Conservation (phyloP, 1,140 invertebrate genomes). For the Maniola jurtina region DNA sequence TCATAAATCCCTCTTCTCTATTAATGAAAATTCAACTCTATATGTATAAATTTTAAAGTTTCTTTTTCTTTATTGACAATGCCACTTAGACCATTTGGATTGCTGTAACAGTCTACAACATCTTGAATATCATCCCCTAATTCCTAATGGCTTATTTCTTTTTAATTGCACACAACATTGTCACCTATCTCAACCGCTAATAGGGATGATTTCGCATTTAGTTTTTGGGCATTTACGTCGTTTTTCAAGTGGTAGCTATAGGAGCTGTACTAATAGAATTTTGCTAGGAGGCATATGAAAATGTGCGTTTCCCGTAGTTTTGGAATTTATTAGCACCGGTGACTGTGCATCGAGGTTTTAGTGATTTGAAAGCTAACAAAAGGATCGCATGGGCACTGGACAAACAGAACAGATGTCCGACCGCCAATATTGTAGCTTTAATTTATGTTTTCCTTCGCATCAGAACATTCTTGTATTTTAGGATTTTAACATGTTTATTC, state of each 20-base stretch:
- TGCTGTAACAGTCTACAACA: slow-evolving; percentile 48
- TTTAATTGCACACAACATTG: slow-evolving; percentile 43
- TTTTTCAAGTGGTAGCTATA: slow-evolving; percentile 21
- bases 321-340: slow-evolving; percentile 69
- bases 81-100: slow-evolving; percentile 40
- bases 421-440: slow-evolving; percentile 19
- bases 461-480: background rate
- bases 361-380: slow-evolving; percentile 54
- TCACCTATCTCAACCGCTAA: slow-evolving; percentile 10
- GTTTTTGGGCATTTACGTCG: slow-evolving; percentile 28
- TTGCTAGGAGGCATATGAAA: slow-evolving; percentile 62
- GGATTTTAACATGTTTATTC: background rate
- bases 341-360: slow-evolving; percentile 58
- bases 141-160: slow-evolving; percentile 61
- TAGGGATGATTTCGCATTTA: slow-evolving; percentile 36
- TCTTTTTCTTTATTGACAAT: slow-evolving; percentile 20
- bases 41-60: slow-evolving; percentile 14
- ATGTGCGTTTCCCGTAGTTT: slow-evolving; percentile 66
- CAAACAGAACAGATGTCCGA: slow-evolving; percentile 54
- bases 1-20: slow-evolving; percentile 18
- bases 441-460: slow-evolving; percentile 17
- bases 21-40: slow-evolving; percentile 41
- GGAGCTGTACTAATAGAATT: slow-evolving; percentile 53
- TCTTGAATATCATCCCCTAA: slow-evolving; percentile 72
- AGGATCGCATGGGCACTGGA: slow-evolving; percentile 38